Evolutionary conservation across 2,888 invertebrate species (phyloP).

Genomic region (Noctua fimbriata): DNA sequence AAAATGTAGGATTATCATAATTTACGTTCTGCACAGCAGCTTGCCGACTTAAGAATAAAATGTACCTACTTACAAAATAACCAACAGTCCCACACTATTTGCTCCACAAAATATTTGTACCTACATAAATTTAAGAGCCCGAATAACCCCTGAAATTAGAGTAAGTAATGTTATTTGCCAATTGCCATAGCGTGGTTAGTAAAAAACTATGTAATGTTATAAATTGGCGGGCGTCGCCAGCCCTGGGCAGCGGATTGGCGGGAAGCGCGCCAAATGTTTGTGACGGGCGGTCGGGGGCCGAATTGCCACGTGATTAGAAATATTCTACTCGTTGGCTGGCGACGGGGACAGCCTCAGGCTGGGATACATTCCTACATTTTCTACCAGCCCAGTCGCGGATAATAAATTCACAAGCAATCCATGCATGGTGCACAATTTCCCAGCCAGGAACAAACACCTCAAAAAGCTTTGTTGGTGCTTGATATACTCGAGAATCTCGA

Average conservation of each 20-base stretch:
- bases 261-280: conserved; percentile 86
- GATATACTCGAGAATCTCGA: background rate
- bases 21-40: background rate
- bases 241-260: conserved; percentile 74
- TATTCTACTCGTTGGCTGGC: conserved; percentile 63
- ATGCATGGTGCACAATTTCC: background rate
- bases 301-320: conserved; percentile 83
- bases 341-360: conserved; percentile 29
- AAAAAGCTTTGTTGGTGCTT: background rate
- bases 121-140: conserved; percentile 3
- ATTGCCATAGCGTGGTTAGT: conserved; percentile 15
- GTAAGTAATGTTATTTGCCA: conserved; percentile 25
- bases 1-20: background rate
- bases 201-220: conserved; percentile 35
- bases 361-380: conserved; percentile 15
- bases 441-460: background rate
- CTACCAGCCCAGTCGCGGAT: background rate
- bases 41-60: background rate
- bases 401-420: conserved; percentile 7
- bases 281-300: conserved; percentile 75
- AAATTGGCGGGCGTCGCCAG: conserved; percentile 45
- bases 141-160: conserved; percentile 13
- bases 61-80: background rate
- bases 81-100: background rate
- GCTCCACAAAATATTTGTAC: background rate